A percentile compares a stretch with the other conserved stretches of the same genome.
phyloP scores from a whole-genome alignment of 1,140 invertebrate genomes.

The Achatina immaculata region DNA sequence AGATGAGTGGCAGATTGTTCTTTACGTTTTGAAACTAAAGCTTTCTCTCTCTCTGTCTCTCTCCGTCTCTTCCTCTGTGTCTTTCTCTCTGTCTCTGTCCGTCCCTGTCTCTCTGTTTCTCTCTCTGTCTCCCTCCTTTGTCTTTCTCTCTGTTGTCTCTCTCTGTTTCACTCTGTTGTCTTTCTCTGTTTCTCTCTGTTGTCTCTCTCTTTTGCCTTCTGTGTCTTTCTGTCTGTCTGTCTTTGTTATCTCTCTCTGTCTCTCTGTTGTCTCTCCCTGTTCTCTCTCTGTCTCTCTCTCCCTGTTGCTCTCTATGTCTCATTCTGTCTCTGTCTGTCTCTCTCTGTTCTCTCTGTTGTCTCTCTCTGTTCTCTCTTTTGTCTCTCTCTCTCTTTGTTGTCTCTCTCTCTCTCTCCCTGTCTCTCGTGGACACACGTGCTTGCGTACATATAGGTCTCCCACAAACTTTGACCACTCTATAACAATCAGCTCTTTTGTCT shows the following conservation, averaged over 20 bases:
- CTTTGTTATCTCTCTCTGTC: not conserved
- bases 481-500: too few species aligned
- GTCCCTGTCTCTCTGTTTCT: too few species aligned
- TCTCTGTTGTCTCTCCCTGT: not conserved
- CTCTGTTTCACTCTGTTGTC: not conserved
- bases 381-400: too few species aligned
- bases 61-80: slow-evolving; percentile 1
- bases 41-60: too few species aligned
- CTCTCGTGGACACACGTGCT: too few species aligned
- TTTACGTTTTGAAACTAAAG: too few species aligned
- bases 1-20: too few species aligned
- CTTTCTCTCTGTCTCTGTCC: not conserved
- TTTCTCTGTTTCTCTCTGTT: not conserved
- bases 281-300: slow-evolving; percentile 9
- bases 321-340: slow-evolving; percentile 21
- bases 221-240: slow-evolving; percentile 2
- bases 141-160: not conserved
- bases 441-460: too few species aligned
- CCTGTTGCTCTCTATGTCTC: slow-evolving; percentile 19
- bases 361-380: not conserved
- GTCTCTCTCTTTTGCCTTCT: not conserved
- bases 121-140: not conserved
- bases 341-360: slow-evolving; percentile 8
- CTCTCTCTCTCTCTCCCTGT: too few species aligned
- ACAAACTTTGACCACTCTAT: too few species aligned